Base-by-base conservation (phyloP, 1,140 invertebrate species). In the Pseudomyrmex concolor region DNA sequence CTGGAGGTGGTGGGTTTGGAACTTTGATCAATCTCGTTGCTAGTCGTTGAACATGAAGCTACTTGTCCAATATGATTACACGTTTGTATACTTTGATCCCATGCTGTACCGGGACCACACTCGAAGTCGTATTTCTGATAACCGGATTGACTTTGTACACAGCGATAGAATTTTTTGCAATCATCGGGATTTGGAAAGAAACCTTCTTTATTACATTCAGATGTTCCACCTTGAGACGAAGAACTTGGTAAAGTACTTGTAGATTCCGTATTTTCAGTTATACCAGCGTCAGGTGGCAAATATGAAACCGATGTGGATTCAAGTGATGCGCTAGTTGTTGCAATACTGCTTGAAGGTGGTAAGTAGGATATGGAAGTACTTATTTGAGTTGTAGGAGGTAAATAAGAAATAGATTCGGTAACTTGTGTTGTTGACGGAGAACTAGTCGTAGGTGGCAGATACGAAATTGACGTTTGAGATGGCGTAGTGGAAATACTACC, bases 161-260 rank as follows among this genome's bases (percentile, higher is more conserved):
- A 96, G 63, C 95, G 93, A 87, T 95, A 96, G 91, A 96, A 96
- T 19, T 95, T 93, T 19, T 92, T 92, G 87, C 96, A 96, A 88
- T 96, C 94, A 13, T 91, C 88, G 64, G 95, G 95, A 92, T 97
- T 95, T 2, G 95, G 94, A 90, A 95, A 95, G 85, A 97, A 97
- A 8, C 96, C 96, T 92, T 96, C 96, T n/a, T 92, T 81, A 10
- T 83, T 86, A 89, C 96, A 96, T 15, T 89, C 55, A 0, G 83
- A 86, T 25, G 91, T 34, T 60, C 51, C 78, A 50, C 12, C 12
- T 43, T 71, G 62, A 67, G 78, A 10, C 5, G 66, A 71, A 78
- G 51, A 67, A 5, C 7, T 34, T 10, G 19, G 34, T 34, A 2
- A 45, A 59, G 67, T 48, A 15, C 43, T 81, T 55, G 43, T 34